Evolutionary conservation across 2,888 invertebrate genomes (phyloP).

Genomic region (Eueremaeus valkanovi): DNA sequence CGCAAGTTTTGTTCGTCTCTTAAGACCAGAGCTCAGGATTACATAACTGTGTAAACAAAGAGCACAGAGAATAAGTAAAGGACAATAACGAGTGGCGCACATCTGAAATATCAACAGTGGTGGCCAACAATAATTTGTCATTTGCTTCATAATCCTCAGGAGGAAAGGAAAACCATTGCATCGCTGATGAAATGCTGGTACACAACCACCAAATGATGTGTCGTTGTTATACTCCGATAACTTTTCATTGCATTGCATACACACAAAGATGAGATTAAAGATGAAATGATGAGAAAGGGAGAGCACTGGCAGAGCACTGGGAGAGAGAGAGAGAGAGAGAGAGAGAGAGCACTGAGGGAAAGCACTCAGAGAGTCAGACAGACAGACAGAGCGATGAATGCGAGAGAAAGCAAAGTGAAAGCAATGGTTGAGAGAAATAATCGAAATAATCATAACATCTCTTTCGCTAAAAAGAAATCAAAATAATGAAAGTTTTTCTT

Average conservation of each 20-base stretch:
- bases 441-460: background rate
- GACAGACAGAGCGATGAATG: no score
- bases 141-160: slow-evolving; percentile 32
- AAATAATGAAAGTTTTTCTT: slow-evolving; percentile 1
- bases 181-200: slow-evolving; percentile 24
- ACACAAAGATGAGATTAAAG: slow-evolving; percentile 14
- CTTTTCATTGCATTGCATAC: slow-evolving; percentile 25
- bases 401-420: background rate
- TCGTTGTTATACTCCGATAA: slow-evolving; percentile 32
- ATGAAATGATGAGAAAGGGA: background rate
- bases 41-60: slow-evolving; percentile 11
- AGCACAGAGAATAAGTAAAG: background rate
- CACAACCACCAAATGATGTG: slow-evolving; percentile 35
- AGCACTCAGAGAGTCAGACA: background rate
- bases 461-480: background rate
- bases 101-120: slow-evolving; percentile 29
- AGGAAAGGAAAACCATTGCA: slow-evolving; percentile 30
- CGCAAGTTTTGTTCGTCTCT: background rate
- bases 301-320: background rate
- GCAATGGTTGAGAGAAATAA: background rate
- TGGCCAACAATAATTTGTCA: slow-evolving; percentile 26
- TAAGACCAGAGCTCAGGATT: slow-evolving; percentile 6
- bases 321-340: background rate
- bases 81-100: slow-evolving; percentile 3
- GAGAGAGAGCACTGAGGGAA: background rate